These are phyloP conservation scores for Leiothrix lutea DNA, from an alignment of 2,113 vertebrate genomes.

Conservation along the genomic window DNA sequence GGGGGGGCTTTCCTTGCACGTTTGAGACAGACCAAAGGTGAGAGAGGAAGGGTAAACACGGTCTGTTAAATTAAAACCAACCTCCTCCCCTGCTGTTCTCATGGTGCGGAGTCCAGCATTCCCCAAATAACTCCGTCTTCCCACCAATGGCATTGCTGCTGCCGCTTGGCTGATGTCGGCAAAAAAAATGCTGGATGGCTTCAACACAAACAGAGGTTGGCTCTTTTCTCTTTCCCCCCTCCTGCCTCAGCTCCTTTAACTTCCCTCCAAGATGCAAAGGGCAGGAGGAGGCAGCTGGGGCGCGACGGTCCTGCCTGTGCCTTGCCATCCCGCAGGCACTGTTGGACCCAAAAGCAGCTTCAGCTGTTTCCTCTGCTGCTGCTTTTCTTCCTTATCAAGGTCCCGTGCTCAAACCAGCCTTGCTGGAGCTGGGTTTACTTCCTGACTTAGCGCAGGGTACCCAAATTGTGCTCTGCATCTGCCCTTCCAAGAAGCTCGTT, in stretches of 20 bases:
- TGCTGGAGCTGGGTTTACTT: background rate
- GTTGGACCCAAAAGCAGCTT: background rate
- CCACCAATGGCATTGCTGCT: constrained; percentile 58
- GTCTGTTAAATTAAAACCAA: constrained; percentile 69
- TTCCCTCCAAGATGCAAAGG: background rate
- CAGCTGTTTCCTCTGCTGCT: background rate
- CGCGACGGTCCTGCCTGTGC: accelerated
- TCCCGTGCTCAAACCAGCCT: background rate
- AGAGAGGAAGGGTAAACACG: constrained; percentile 48
- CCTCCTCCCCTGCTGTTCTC: constrained; percentile 64
- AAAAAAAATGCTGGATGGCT: constrained; percentile 42
- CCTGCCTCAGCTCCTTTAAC: background rate
- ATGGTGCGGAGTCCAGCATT: constrained; percentile 67
- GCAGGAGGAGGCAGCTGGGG: background rate
- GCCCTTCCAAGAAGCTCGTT: accelerated
- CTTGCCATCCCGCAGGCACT: background rate
- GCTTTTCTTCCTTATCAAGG: background rate
- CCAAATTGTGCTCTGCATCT: background rate
- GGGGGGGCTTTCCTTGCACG: background rate
- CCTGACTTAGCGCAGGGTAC: background rate
- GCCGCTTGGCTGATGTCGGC: constrained; percentile 43
- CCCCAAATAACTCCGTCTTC: constrained; percentile 66
- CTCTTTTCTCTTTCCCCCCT: background rate
- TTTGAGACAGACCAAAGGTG: constrained; percentile 66
- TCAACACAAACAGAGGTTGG: constrained; percentile 18